Evolutionary conservation across 2,888 invertebrate genomes (phyloP).

Genomic region (Horisme vitalbata): DNA sequence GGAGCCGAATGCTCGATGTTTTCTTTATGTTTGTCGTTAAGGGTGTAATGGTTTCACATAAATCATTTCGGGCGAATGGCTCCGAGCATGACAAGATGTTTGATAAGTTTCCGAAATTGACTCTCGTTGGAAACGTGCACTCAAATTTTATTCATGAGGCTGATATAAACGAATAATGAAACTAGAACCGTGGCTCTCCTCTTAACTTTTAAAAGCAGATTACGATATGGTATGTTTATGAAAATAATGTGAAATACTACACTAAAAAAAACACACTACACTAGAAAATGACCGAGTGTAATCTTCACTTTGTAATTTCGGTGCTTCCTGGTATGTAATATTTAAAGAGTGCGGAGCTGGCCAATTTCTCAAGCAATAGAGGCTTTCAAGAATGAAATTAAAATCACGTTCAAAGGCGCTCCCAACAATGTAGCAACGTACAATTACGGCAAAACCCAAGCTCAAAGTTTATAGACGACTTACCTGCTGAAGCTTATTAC

Average conservation of each 20-base stretch:
- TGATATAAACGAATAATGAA: constrained; percentile 12
- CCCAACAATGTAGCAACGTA: constrained; percentile 10
- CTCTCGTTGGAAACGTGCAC: constrained; percentile 18
- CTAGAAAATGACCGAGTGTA: too few relatives aligned
- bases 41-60: constrained; percentile 37
- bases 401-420: constrained; percentile 8
- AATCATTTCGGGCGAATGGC: constrained; percentile 35
- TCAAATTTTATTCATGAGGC: constrained; percentile 27
- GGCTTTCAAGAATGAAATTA: constrained; percentile 11
- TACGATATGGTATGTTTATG: not conserved
- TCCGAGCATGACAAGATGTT: constrained; percentile 25
- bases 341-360: not conserved
- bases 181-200: not conserved
- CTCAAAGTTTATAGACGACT: constrained; percentile 53
- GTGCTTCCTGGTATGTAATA: too few relatives aligned
- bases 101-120: constrained; percentile 26
- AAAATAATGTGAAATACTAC: not conserved
- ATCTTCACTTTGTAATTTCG: too few relatives aligned
- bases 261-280: too few relatives aligned
- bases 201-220: not conserved
- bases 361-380: not conserved
- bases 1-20: constrained; percentile 48
- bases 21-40: constrained; percentile 41
- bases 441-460: constrained; percentile 13
- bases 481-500: constrained; percentile 66